A percentile compares a stretch with the other conserved stretches of the same genome.
These are phyloP conservation scores for Garra rufa DNA, from an alignment of 2,113 vertebrate species.

Conservation along the genomic window DNA sequence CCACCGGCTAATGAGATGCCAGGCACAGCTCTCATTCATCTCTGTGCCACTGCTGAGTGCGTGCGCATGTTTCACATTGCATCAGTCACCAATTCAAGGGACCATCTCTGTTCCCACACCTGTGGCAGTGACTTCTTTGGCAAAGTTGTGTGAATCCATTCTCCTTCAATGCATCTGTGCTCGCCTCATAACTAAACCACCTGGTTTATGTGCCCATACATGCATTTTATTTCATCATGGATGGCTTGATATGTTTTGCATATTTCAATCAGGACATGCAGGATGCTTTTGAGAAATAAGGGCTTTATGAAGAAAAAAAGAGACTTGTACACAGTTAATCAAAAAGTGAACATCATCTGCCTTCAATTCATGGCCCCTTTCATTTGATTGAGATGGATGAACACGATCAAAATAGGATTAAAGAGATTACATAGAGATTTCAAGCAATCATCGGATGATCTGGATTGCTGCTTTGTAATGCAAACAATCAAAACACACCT, in stretches of 20 bases:
- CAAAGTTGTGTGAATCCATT: background rate
- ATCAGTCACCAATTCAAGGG: background rate
- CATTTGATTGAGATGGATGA: conserved; percentile 14
- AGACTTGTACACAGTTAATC: conserved; percentile 19
- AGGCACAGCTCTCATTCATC: conserved; percentile 64
- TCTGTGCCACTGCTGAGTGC: conserved; percentile 49
- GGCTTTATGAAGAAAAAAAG: background rate
- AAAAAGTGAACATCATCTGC: conserved; percentile 13
- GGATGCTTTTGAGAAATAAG: background rate
- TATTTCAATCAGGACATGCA: background rate
- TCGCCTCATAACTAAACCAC: conserved; percentile 26
- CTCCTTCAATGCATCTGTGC: conserved; percentile 36
- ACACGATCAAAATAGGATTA: background rate
- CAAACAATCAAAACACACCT: conserved; percentile 29
- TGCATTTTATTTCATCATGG: background rate
- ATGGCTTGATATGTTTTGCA: background rate
- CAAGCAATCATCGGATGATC: background rate
- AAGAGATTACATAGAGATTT: conserved; percentile 34
- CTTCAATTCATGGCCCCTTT: conserved; percentile 25
- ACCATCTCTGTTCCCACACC: background rate
- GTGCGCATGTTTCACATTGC: background rate
- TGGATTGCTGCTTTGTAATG: conserved; percentile 9
- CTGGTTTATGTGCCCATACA: conserved; percentile 31
- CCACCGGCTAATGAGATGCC: conserved; percentile 66
- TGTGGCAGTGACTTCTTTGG: conserved; percentile 1